Percentiles rank a stretch among this genome's conserved stretches.
Evolutionary conservation across 2,888 invertebrate genomes (phyloP).

Genomic region (Latrodectus hesperus): DNA sequence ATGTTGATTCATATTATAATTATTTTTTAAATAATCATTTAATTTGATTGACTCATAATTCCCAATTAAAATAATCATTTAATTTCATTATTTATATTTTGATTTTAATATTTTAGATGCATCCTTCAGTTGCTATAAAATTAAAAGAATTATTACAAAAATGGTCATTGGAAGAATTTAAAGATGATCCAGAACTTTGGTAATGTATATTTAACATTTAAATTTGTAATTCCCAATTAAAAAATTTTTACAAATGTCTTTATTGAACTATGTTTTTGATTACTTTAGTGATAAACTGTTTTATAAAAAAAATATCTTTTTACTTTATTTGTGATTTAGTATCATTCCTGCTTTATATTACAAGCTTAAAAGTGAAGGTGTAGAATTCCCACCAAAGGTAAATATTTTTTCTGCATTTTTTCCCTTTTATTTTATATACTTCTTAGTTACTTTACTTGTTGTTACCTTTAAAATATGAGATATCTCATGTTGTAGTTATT

Average conservation of each 20-base stretch:
- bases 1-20: not conserved
- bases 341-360: conserved; percentile 89
- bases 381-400: conserved; percentile 79
- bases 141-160: conserved; percentile 88
- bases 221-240: not conserved
- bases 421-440: not conserved
- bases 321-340: conserved; percentile 76
- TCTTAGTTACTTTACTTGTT: no score
- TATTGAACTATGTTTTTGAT: not conserved
- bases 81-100: not conserved
- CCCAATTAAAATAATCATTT: not conserved
- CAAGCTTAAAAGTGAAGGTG: conserved; percentile 85
- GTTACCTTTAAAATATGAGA: no score
- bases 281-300: not conserved
- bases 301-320: not conserved
- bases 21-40: not conserved
- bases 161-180: conserved; percentile 96
- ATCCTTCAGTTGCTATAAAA: conserved; percentile 86
- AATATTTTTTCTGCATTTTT: not conserved
- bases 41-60: not conserved
- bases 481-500: no score
- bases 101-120: conserved; percentile 75
- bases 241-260: not conserved
- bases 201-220: conserved; percentile 6
- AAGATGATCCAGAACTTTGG: conserved; percentile 86